Conservation (phyloP, 2,888 invertebrate species). For the Masnerella sp. region DNA sequence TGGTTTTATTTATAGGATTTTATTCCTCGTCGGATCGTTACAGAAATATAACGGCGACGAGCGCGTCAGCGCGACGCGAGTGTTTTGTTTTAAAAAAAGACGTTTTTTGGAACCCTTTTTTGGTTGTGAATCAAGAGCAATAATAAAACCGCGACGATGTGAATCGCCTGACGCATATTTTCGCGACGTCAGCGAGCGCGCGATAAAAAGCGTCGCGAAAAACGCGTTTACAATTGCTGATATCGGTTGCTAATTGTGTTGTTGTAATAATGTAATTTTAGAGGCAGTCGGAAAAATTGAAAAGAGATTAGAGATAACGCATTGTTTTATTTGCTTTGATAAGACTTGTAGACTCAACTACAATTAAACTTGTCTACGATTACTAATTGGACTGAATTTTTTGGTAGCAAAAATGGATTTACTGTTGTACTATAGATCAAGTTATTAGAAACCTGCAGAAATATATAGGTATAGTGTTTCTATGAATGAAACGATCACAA, state of each 20-base stretch:
- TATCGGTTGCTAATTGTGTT: constrained; percentile 12
- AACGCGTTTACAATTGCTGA: constrained; percentile 11
- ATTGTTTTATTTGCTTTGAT: background rate
- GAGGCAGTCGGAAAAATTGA: no score
- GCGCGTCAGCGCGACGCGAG: background rate
- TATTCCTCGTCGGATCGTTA: constrained; percentile 5
- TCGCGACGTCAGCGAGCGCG: background rate
- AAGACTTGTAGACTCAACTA: background rate
- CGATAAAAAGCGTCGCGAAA: constrained; percentile 10
- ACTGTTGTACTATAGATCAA: no score
- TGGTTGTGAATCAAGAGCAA: background rate
- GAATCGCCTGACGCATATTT: background rate
- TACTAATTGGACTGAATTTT: no score
- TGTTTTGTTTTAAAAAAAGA: background rate
- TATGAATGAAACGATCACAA: no score
- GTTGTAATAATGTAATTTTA: no score
- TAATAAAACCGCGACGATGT: constrained; percentile 12
- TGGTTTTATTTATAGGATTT: constrained; percentile 15
- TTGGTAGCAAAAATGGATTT: no score
- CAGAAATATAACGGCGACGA: constrained; percentile 19
- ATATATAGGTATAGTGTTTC: no score
- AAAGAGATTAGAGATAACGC: background rate
- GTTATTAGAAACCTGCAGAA: no score
- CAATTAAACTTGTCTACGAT: no score
- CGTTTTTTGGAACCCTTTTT: background rate